These are phyloP conservation scores for Edolisoma coerulescens DNA, from an alignment of 2,113 vertebrate genomes.

Conservation along the genomic window DNA sequence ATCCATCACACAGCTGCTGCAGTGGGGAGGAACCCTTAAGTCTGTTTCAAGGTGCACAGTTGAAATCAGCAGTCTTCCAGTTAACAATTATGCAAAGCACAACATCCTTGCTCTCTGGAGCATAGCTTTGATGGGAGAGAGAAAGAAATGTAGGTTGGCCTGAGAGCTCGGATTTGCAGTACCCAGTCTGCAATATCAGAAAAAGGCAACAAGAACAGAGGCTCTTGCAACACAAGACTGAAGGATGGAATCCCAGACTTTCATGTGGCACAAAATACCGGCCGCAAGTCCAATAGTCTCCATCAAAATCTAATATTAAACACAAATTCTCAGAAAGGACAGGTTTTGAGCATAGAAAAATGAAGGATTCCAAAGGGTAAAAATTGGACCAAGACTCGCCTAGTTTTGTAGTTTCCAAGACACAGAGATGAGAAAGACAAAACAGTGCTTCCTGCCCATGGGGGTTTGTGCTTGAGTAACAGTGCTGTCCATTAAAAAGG, in stretches of 20 bases:
- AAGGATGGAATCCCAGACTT: not conserved
- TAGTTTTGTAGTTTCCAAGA: not conserved
- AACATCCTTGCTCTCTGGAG: not conserved
- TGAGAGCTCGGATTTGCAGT: not conserved
- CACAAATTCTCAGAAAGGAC: not conserved
- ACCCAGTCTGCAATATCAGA: not conserved
- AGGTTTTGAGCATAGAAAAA: not conserved
- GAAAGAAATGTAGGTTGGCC: not conserved
- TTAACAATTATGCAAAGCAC: not conserved
- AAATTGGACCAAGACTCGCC: not conserved
- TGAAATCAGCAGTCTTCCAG: not conserved
- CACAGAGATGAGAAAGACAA: not conserved
- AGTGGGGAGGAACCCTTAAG: not conserved
- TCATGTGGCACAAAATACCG: not conserved
- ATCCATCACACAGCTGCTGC: not conserved
- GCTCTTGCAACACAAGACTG: fast-evolving
- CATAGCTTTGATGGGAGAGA: not conserved
- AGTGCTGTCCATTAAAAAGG: not conserved
- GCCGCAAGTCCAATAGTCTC: not conserved
- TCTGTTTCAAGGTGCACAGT: not conserved
- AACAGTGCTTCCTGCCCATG: not conserved
- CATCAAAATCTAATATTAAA: not conserved
- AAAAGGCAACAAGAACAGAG: not conserved
- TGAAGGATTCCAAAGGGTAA: not conserved
- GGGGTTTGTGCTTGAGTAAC: not conserved